Evolutionary conservation across 1,140 invertebrate genomes (phyloP).

Genomic region (Drosophila kepulauana): DNA sequence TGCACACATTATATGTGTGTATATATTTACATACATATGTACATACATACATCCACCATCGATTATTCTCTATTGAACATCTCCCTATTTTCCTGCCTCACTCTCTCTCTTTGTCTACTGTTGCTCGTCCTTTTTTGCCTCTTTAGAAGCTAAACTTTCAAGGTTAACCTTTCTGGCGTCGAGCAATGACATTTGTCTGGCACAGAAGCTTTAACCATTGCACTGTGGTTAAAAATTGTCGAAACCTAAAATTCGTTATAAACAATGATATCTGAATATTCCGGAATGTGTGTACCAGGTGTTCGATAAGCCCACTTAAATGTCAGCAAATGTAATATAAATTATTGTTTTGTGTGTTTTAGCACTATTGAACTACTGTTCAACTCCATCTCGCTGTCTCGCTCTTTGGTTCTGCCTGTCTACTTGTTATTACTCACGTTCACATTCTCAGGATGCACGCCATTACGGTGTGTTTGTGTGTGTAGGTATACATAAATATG

Average conservation of each 20-base stretch:
- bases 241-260: background rate
- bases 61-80: constrained; percentile 1
- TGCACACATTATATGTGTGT: background rate
- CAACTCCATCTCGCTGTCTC: constrained; percentile 19
- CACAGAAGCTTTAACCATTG: constrained; percentile 43
- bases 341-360: background rate
- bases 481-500: background rate
- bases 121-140: constrained; percentile 43
- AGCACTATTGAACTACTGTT: background rate
- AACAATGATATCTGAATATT: too few relatives aligned
- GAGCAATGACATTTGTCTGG: constrained; percentile 72
- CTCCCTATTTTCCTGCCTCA: constrained; percentile 19
- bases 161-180: constrained; percentile 69
- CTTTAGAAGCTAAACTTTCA: constrained; percentile 68
- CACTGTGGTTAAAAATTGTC: constrained; percentile 31
- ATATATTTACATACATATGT: background rate
- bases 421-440: constrained; percentile 67
- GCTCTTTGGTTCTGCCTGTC: constrained; percentile 42
- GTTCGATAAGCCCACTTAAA: too few relatives aligned
- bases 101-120: background rate
- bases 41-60: constrained; percentile 3
- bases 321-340: background rate
- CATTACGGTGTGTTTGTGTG: background rate
- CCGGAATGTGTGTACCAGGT: too few relatives aligned
- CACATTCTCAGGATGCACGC: constrained; percentile 52